A percentile compares a stretch with the other conserved stretches of the same genome.
Conservation (phyloP, 2,113 vertebrate species). For the Cyanoderma ruficeps region DNA sequence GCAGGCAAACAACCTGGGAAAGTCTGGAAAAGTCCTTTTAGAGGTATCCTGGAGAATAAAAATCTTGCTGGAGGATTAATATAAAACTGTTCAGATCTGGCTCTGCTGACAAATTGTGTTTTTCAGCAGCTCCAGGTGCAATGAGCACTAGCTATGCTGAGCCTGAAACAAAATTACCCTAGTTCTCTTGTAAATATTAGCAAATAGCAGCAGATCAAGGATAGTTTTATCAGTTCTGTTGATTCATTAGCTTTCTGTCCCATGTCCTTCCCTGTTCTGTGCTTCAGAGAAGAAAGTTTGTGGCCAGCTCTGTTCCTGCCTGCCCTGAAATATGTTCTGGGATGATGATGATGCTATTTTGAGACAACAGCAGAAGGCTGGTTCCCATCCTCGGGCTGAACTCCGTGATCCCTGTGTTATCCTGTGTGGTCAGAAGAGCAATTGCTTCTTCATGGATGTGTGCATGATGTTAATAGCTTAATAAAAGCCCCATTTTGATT, state of each 20-base stretch:
- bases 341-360: constrained; percentile 11
- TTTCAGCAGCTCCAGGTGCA: background rate
- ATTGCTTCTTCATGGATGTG: background rate
- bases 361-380: constrained; percentile 1
- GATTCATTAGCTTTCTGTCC: background rate
- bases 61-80: background rate
- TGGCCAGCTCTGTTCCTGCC: background rate
- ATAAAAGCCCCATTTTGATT: background rate
- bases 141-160: background rate
- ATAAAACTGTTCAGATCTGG: background rate
- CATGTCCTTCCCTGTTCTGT: background rate
- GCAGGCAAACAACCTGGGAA: background rate
- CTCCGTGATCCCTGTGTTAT: background rate
- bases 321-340: background rate
- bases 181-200: background rate
- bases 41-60: background rate
- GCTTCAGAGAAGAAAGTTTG: background rate
- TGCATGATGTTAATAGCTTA: background rate
- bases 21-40: background rate
- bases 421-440: background rate
- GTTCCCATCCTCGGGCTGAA: background rate
- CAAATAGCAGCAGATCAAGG: background rate
- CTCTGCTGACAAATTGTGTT: background rate
- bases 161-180: background rate
- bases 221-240: background rate